Evolutionary conservation across 2,888 invertebrate species (phyloP), one percentile per base, ranked within the genome.

Genomic region (Melinaea menophilus): DNA sequence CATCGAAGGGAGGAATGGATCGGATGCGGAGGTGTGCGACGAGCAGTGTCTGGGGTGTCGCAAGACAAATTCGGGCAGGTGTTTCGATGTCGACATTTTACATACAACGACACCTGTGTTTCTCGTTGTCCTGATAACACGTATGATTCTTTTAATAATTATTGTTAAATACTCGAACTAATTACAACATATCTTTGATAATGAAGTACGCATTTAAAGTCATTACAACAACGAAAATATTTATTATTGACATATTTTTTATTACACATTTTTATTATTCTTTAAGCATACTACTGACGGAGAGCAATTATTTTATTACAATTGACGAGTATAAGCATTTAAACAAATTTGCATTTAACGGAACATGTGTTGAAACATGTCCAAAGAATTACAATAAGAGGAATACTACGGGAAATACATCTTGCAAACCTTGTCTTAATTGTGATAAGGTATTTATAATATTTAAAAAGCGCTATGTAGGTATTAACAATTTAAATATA

Each of bases 21-120:
- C 81, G 0, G 84, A 88, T 47, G 85, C 82, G n/a, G 79, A 82
- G 31, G 70, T 74, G 57, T 98, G 98, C 76, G 93, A 95, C 79
- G 78, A 87, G 2, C 92, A 95, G 77, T 98, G 98, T 79, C 81
- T 97, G 5, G 96, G 95, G 2, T 97, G 97, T 41, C 97, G 97
- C 71, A 82, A 92, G 55, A 78, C 85, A 3, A 79, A 92, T 55
- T 80, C 86, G 0, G 73, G 80, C 13, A 77, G 84, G 31, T 98
- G 98, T 78, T 88, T 91, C 48, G 0, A n/a, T 98, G 98, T 77
- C 92, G 92, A 57, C 79, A 93, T 69, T 92, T 85, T 55, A 90
- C 87, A 4, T 80, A 93, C 78, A 82, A 92, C 55, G 92, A 92
- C 0, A 81, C 75, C 51, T 95, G 95, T 76, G 88, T 94, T 2